Conservation (phyloP, 2,888 invertebrate species). For the Ypsolopha scabrella region DNA sequence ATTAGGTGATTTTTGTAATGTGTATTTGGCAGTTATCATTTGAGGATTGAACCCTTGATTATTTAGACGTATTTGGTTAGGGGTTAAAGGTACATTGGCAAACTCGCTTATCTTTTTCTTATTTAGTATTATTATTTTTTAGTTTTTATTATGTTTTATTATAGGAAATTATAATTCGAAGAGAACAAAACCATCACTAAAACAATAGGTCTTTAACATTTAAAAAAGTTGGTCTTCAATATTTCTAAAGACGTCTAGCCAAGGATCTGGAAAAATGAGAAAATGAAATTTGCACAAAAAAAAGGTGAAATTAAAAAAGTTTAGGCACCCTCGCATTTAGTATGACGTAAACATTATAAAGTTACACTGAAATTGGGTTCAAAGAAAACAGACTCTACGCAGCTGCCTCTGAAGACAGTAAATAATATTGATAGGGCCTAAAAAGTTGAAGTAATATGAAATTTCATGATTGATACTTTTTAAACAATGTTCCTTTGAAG, state of each 20-base stretch:
- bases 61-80: not conserved
- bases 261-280: constrained; percentile 13
- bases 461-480: not conserved
- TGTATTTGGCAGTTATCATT: not conserved
- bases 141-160: not conserved
- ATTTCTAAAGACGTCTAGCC: not conserved
- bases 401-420: too few species aligned
- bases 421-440: constrained; percentile 13
- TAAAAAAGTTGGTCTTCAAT: too few species aligned
- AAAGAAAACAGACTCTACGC: too few species aligned
- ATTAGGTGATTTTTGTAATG: not conserved
- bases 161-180: not conserved
- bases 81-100: not conserved
- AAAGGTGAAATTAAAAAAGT: constrained; percentile 28
- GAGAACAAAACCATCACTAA: too few species aligned
- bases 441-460: constrained; percentile 9
- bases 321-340: constrained; percentile 15
- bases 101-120: too few species aligned
- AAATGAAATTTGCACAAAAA: constrained; percentile 6
- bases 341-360: too few species aligned
- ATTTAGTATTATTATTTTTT: too few species aligned
- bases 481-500: not conserved
- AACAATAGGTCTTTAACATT: too few species aligned
- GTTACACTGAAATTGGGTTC: too few species aligned
- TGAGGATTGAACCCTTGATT: not conserved